Evolutionary conservation across 1,140 invertebrate genomes (phyloP).

Genomic region (Artemia franciscana): DNA sequence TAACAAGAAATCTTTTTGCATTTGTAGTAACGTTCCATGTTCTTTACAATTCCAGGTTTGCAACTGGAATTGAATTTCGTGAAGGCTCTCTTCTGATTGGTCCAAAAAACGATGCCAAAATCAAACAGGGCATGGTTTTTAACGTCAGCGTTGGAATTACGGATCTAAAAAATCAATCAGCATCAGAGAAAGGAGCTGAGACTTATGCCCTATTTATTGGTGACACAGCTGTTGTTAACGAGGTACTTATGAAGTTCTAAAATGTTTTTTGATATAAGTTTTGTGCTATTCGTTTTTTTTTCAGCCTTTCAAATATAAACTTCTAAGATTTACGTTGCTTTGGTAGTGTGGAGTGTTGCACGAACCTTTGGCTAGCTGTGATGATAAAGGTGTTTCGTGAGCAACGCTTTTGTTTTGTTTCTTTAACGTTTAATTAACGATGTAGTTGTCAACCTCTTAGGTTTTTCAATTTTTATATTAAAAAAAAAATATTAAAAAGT

Average conservation of each 20-base stretch:
- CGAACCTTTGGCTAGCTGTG: too few species aligned
- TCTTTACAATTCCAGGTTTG: conserved; percentile 50
- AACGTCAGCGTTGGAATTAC: conserved; percentile 84
- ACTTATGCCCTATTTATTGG: conserved; percentile 84
- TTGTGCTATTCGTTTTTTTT: neutral
- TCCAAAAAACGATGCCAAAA: conserved; percentile 54
- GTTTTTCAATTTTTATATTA: too few species aligned
- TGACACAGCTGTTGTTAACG: conserved; percentile 84
- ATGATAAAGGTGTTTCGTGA: too few species aligned
- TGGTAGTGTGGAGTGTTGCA: too few species aligned
- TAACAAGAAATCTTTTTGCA: too few species aligned
- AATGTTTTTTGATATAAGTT: neutral
- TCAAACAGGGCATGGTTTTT: conserved; percentile 88
- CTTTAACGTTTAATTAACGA: too few species aligned
- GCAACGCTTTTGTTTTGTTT: too few species aligned
- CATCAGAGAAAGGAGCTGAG: conserved; percentile 64
- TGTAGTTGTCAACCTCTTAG: too few species aligned
- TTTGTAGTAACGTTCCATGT: too few species aligned
- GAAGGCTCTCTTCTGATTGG: conserved; percentile 79
- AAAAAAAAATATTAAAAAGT: too few species aligned
- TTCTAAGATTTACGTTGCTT: too few species aligned
- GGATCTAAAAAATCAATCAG: conserved; percentile 58
- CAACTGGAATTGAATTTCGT: conserved; percentile 92
- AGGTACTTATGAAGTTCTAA: conserved; percentile 27
- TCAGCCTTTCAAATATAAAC: neutral